phyloP scores from a whole-genome alignment of 2,888 invertebrate genomes.

The Lasioglossum pauxillum region DNA sequence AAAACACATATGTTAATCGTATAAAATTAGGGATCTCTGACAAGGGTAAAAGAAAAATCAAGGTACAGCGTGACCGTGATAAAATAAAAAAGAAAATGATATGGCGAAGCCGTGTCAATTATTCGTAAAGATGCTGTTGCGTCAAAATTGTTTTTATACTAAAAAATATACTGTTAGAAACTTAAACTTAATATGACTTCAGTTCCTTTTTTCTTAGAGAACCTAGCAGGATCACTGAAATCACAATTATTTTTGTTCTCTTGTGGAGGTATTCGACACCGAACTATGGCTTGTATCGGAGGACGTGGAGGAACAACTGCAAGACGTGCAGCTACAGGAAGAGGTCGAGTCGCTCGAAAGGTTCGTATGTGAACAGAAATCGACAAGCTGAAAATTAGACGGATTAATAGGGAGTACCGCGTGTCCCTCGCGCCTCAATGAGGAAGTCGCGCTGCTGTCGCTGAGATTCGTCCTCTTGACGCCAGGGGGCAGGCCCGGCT shows the following conservation, averaged over 20 bases:
- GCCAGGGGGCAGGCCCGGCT: conserved; percentile 26
- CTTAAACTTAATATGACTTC: not conserved
- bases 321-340: conserved; percentile 6
- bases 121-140: not conserved
- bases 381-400: not conserved
- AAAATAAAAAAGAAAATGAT: not conserved
- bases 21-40: not conserved
- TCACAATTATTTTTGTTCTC: not conserved
- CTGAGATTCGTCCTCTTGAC: conserved; percentile 64
- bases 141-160: not conserved
- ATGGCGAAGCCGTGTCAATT: not conserved
- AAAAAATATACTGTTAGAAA: not conserved
- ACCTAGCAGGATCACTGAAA: not conserved
- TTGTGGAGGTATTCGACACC: not conserved
- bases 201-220: not conserved
- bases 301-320: not conserved
- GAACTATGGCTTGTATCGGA: not conserved
- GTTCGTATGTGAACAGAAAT: not conserved
- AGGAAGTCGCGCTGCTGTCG: conserved; percentile 52
- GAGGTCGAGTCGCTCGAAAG: conserved; percentile 35
- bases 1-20: not conserved
- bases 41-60: not conserved
- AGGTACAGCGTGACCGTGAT: not conserved
- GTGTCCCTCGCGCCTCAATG: not conserved
- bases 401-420: not conserved